Base-by-base conservation (phyloP, 2,113 vertebrate genomes). In the Aix galericulata region DNA sequence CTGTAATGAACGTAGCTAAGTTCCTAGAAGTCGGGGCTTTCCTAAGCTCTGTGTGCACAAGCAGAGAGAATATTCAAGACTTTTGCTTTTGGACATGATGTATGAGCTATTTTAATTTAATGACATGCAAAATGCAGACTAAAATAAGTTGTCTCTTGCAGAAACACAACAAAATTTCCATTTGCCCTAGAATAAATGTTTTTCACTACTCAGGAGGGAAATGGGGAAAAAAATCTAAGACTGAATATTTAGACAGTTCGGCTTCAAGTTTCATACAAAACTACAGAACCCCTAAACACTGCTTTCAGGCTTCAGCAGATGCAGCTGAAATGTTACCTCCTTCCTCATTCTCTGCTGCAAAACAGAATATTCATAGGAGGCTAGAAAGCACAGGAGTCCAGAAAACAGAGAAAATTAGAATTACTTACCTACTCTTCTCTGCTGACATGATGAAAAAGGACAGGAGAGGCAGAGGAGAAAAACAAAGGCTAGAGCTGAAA, bases 361-460 rank as follows among this genome's bases (percentile, higher is more conserved):
- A 71, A 42, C 13, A 26, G 21, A 13, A 23, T 46, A 38, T 62
- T 26, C 63, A 66, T 3, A n/a, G 84, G 23, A 55, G 42, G 23
- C 60, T 18, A 10, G 67, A 71, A 64, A 91, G 3, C 31, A 15
- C 3, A 13, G 0, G 1, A 77, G 11, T 13, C 16, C 42, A 6
- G n/a, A 48, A 80, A 77, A 63, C 6, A 80, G 48, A 76, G 20
- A 27, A 5, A 44, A 60, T 55, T 2, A 29, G 74, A 80, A 40
- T 27, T 4, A 76, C 96, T 96, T 62, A 97, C 97, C 96, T 64
- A 44, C 53, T 58, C 93, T 91, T 13, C 96, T 88, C 81, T 96
- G 94, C 82, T 97, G 97, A 34, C 94, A 62, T 4, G 71, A 91
- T 52, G 75, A 60, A 55, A 79, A 91, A 17, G 74, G 77, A 14